Base-by-base conservation (phyloP, 2,113 vertebrate genomes). In the Megaleporinus macrocephalus region DNA sequence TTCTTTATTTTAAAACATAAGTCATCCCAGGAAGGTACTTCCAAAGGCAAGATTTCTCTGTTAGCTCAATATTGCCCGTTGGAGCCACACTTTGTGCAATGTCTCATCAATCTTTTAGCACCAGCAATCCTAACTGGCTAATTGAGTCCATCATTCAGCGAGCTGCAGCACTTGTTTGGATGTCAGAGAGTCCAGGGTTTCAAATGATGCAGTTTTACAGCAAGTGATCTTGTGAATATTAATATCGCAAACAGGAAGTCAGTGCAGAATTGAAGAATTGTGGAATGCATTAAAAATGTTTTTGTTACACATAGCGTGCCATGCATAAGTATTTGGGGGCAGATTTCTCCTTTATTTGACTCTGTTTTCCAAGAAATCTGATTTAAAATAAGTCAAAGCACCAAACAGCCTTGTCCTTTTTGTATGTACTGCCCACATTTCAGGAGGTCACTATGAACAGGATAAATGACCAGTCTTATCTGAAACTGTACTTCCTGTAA, bases 81-180 rank as follows among this genome's bases (percentile, higher is more conserved):
- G 49, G 10, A 30, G 1, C 47, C 71, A 30, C 15, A 33, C 27
- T 55, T 53, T 30, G 49, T 30, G 49, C 27, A 13, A 27, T 51
- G 71, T 53, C 71, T 73, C 71, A 73, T 73, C 71, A 73, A 73
- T 73, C 71, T 73, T 73, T 53, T 20, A 29, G 71, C 26, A 30
- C 14, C 26, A 22, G 49, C 71, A 55, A 22, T 73, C 26, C 71
- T 55, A 73, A 55, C 71, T 22, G 49, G 71, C 49, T 73, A 73
- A 73, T 73, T 53, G 71, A 73, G 49, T 73, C 66, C 71, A 73
- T 73, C 71, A 49, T 49, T 73, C 71, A 73, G 71, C 22, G 12
- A 70, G 36, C 66, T 44, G 33, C 33, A 24, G 33, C 71, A 55
- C 49, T n/a, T 27, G 49, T 55, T 55, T 55, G 18, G 15, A 49